Evolutionary conservation across 2,888 invertebrate species (phyloP).

Genomic region (Eledona agricola): DNA sequence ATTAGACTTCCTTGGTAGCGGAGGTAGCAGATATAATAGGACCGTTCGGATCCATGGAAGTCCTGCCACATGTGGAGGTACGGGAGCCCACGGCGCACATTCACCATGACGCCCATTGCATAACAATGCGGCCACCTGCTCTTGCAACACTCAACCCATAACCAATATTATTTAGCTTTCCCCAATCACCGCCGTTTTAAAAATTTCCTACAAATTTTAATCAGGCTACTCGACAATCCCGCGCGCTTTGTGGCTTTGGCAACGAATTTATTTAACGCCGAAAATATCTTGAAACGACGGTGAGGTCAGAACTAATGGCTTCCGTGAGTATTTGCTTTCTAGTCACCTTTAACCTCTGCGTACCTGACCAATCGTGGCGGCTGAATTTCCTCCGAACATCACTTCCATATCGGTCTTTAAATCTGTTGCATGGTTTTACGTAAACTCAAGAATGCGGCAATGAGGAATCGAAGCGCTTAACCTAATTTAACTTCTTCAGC

Average conservation of each 20-base stretch:
- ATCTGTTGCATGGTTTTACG: too few species aligned
- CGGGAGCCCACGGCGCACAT: conserved; percentile 42
- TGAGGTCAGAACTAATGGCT: conserved; percentile 35
- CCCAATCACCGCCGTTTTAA: conserved; percentile 43
- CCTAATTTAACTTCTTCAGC: conserved; percentile 17
- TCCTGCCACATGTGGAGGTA: conserved; percentile 33
- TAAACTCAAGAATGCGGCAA: too few species aligned
- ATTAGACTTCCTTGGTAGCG: too few species aligned
- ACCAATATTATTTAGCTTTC: conserved; percentile 43
- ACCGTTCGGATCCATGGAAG: conserved; percentile 6
- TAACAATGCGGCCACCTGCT: conserved; percentile 47
- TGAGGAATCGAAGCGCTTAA: conserved; percentile 2
- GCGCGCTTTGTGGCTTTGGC: too few species aligned
- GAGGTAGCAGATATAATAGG: too few species aligned
- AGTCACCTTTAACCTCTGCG: conserved; percentile 39
- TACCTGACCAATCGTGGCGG: conserved; percentile 24
- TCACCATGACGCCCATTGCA: conserved; percentile 43
- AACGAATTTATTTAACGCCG: conserved; percentile 17
- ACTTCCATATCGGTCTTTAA: conserved; percentile 21
- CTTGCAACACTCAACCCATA: conserved; percentile 39
- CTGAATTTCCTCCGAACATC: conserved; percentile 11
- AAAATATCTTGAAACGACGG: conserved; percentile 12
- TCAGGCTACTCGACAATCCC: conserved; percentile 29
- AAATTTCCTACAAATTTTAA: conserved; percentile 37
- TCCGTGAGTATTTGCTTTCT: conserved; percentile 41